phyloP scores from a whole-genome alignment of 1,140 invertebrate species.

The Hydropsyche tenuis region DNA sequence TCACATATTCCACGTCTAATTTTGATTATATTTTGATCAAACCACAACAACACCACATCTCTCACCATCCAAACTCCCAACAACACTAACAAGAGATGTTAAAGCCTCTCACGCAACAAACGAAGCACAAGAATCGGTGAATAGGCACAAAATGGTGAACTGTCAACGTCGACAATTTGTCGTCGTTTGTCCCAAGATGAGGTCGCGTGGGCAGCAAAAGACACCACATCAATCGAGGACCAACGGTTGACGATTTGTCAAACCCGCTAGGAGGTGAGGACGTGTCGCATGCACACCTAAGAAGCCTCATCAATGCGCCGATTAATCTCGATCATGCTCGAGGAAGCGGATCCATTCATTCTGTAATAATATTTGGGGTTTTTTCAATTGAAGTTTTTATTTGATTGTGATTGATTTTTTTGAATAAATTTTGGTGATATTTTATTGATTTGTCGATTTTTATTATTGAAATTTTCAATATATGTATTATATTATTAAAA shows the following conservation, averaged over 20 bases:
- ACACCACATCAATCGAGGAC: not conserved
- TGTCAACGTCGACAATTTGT: slow-evolving; percentile 32
- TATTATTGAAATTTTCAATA: too few species aligned
- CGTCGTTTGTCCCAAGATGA: not conserved
- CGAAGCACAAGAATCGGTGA: not conserved
- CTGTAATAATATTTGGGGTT: not conserved
- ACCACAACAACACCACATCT: too few species aligned
- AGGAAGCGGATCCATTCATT: not conserved
- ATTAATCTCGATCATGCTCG: slow-evolving; percentile 6
- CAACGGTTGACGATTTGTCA: slow-evolving; percentile 25
- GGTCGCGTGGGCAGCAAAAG: slow-evolving; percentile 6
- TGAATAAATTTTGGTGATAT: too few species aligned
- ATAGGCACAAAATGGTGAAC: not conserved
- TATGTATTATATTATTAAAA: too few species aligned
- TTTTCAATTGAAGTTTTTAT: too few species aligned
- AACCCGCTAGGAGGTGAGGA: not conserved
- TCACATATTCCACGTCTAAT: too few species aligned
- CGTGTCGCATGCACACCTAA: not conserved
- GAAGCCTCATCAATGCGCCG: slow-evolving; percentile 18
- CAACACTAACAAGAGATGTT: too few species aligned
- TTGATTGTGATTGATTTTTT: too few species aligned
- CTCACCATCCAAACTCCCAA: too few species aligned
- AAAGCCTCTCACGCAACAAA: too few species aligned
- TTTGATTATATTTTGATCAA: too few species aligned
- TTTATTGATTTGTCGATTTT: too few species aligned